These are phyloP conservation scores for Neoitamus cyanurus DNA, from an alignment of 2,888 invertebrate genomes.

Conservation along the genomic window DNA sequence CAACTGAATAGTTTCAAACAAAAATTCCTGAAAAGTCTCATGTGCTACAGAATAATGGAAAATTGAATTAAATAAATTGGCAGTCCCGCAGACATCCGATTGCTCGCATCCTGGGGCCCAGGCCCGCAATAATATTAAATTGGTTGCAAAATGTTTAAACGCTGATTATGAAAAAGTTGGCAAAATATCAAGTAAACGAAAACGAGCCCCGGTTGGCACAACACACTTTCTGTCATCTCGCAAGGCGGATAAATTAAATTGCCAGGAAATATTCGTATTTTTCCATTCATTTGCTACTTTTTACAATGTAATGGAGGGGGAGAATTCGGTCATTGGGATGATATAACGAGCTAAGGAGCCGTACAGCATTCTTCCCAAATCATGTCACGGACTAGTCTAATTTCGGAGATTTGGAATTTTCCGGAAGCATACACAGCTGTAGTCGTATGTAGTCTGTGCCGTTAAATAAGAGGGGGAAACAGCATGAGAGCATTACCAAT, in stretches of 20 bases:
- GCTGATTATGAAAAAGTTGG: conserved; percentile 1
- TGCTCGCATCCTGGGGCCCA: not conserved
- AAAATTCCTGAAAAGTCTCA: not conserved
- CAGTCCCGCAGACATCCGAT: not conserved
- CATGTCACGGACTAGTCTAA: not conserved
- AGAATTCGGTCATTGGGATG: not conserved
- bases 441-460: no score
- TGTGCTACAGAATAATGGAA: not conserved
- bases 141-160: not conserved
- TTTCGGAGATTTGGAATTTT: not conserved
- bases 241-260: not conserved
- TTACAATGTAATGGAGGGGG: not conserved
- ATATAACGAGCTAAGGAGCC: not conserved
- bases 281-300: not conserved
- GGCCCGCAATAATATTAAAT: not conserved
- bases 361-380: not conserved
- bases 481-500: no score
- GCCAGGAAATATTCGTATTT: not conserved
- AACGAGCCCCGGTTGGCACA: not conserved
- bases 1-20: not conserved
- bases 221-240: not conserved
- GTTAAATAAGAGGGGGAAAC: no score
- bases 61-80: conserved; percentile 1
- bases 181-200: not conserved
- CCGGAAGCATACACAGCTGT: not conserved